A percentile compares a stretch with the other conserved stretches of the same genome.
These are phyloP conservation scores for Drepanosiphum platanoidis DNA, from an alignment of 2,888 invertebrate genomes.

Conservation along the genomic window DNA sequence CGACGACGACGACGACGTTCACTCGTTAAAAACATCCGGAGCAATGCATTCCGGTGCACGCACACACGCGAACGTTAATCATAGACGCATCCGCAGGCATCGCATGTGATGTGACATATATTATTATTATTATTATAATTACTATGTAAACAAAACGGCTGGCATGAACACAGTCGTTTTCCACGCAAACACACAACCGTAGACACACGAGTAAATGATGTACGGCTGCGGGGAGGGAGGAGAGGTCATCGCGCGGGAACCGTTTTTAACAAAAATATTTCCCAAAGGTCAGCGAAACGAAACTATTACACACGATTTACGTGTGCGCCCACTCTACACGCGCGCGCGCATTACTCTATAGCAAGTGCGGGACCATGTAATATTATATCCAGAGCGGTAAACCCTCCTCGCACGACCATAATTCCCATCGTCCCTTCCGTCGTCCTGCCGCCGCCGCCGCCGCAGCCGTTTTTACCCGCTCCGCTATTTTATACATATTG, in stretches of 20 bases:
- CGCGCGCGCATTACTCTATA: neutral
- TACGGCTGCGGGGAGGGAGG: too few relatives aligned
- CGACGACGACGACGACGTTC: neutral
- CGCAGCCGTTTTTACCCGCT: neutral
- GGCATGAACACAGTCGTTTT: neutral
- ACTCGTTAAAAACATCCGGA: slow-evolving; percentile 31
- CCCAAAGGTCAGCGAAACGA: neutral
- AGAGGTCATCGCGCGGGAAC: neutral
- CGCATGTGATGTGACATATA: neutral
- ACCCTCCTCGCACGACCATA: neutral
- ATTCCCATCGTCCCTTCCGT: neutral
- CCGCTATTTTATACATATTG: neutral
- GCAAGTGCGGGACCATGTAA: neutral
- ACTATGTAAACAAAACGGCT: neutral
- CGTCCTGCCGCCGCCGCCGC: neutral
- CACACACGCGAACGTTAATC: neutral
- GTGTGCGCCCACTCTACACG: neutral
- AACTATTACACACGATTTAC: neutral
- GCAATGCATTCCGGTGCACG: slow-evolving; percentile 7
- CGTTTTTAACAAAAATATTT: neutral
- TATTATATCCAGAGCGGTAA: slow-evolving; percentile 5
- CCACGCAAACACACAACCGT: too few relatives aligned
- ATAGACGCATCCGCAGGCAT: neutral
- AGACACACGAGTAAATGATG: too few relatives aligned
- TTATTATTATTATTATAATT: slow-evolving; percentile 3